Percentiles rank a stretch among this genome's conserved stretches.
phyloP scores from a whole-genome alignment of 2,113 vertebrate species.

The Rattus norvegicus region DNA sequence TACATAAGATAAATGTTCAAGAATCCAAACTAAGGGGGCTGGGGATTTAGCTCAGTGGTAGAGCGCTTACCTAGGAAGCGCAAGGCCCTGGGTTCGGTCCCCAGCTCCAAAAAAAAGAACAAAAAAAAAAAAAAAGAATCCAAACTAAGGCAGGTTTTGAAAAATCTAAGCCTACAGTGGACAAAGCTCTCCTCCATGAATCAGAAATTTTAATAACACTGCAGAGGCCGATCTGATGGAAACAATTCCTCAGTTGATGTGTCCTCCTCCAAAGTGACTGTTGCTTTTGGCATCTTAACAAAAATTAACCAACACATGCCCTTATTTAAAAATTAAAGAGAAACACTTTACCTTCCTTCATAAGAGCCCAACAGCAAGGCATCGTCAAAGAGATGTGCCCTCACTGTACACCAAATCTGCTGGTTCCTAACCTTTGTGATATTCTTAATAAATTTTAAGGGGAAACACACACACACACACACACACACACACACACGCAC shows the following conservation, averaged over 20 bases:
- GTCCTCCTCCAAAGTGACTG: background rate
- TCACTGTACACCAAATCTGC: background rate
- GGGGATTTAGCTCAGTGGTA: too few species aligned
- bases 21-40: too few species aligned
- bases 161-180: too few species aligned
- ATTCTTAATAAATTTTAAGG: slow-evolving; percentile 71
- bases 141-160: too few species aligned
- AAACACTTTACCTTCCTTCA: background rate
- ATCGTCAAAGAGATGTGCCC: background rate
- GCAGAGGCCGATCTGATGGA: background rate
- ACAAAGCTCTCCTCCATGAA: background rate
- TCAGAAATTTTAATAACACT: background rate
- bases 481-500: background rate
- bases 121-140: too few species aligned
- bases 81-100: too few species aligned
- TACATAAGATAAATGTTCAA: too few species aligned
- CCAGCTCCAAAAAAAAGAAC: too few species aligned
- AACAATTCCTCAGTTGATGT: background rate
- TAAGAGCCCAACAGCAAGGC: background rate
- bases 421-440: slow-evolving; percentile 53
- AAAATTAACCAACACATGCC: background rate
- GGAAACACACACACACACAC: background rate
- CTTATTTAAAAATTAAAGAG: background rate
- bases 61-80: too few species aligned
- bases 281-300: background rate